phyloP scores from a whole-genome alignment of 2,113 vertebrate genomes.

The Planiliza haematocheilus region DNA sequence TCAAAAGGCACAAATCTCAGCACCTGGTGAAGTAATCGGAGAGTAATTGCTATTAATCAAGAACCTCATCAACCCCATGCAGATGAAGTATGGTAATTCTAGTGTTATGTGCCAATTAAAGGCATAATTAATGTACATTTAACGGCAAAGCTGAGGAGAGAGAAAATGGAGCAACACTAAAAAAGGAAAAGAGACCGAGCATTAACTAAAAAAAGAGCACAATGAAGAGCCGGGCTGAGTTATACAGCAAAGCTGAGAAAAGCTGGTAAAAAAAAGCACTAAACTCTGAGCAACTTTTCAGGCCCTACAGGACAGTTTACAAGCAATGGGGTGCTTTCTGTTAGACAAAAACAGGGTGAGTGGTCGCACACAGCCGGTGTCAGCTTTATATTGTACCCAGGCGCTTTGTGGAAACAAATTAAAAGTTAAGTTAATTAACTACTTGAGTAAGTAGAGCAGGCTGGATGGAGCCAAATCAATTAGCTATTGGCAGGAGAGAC shows the following conservation, averaged over 20 bases:
- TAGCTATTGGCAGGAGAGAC: slow-evolving; percentile 72
- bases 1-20: slow-evolving; percentile 50
- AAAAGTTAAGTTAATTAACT: slow-evolving; percentile 78
- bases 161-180: slow-evolving; percentile 2
- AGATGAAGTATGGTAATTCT: slow-evolving; percentile 40
- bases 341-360: slow-evolving; percentile 33
- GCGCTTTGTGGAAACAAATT: slow-evolving; percentile 61
- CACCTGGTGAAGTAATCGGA: slow-evolving; percentile 56
- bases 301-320: slow-evolving; percentile 14
- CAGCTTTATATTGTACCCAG: slow-evolving; percentile 53
- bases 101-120: slow-evolving; percentile 55
- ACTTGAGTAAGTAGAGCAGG: slow-evolving; percentile 73
- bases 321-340: slow-evolving; percentile 12
- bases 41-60: slow-evolving; percentile 61
- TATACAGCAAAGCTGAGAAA: slow-evolving; percentile 5
- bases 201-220: neutral
- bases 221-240: neutral
- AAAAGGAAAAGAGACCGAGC: neutral
- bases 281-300: slow-evolving; percentile 6
- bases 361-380: slow-evolving; percentile 42
- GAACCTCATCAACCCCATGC: slow-evolving; percentile 69
- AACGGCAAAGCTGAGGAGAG: slow-evolving; percentile 5
- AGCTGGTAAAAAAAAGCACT: slow-evolving; percentile 1
- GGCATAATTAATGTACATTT: slow-evolving; percentile 39
- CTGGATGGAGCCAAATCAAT: slow-evolving; percentile 76